These are phyloP conservation scores for Drosophila simulans DNA, from an alignment of 1,140 invertebrate genomes.

Conservation along the genomic window DNA sequence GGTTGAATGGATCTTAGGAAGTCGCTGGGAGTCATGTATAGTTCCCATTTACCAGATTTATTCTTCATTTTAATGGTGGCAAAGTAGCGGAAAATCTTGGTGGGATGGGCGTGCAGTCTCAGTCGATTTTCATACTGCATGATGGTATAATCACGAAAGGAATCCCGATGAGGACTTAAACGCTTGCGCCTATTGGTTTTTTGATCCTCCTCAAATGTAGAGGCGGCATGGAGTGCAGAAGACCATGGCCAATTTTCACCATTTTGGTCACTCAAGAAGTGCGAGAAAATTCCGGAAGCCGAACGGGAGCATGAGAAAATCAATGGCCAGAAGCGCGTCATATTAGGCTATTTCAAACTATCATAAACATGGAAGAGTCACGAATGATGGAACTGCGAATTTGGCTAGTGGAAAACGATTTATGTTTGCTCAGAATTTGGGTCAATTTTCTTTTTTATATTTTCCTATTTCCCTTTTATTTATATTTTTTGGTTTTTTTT, in stretches of 20 bases:
- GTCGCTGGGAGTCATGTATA: slow-evolving; percentile 60
- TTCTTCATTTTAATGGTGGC: slow-evolving; percentile 52
- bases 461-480: not conserved
- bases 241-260: not conserved
- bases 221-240: not conserved
- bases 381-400: slow-evolving; percentile 40
- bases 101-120: slow-evolving; percentile 26
- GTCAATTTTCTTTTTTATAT: slow-evolving; percentile 27
- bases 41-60: slow-evolving; percentile 19
- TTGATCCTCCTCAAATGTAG: not conserved
- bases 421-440: slow-evolving; percentile 35
- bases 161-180: slow-evolving; percentile 8
- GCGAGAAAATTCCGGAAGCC: not conserved
- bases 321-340: slow-evolving; percentile 20
- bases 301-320: slow-evolving; percentile 14
- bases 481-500: slow-evolving; percentile 10
- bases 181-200: not conserved
- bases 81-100: slow-evolving; percentile 61
- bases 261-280: not conserved
- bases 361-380: not conserved
- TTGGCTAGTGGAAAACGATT: slow-evolving; percentile 29
- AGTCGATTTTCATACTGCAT: slow-evolving; percentile 60
- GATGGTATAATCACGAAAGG: slow-evolving; percentile 47
- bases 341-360: slow-evolving; percentile 4
- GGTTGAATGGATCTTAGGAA: slow-evolving; percentile 55